Evolutionary conservation across 2,797 vertebrate species (phyloP), one percentile per base, ranked within the genome.

Genomic region (Crenuchus spilurus): DNA sequence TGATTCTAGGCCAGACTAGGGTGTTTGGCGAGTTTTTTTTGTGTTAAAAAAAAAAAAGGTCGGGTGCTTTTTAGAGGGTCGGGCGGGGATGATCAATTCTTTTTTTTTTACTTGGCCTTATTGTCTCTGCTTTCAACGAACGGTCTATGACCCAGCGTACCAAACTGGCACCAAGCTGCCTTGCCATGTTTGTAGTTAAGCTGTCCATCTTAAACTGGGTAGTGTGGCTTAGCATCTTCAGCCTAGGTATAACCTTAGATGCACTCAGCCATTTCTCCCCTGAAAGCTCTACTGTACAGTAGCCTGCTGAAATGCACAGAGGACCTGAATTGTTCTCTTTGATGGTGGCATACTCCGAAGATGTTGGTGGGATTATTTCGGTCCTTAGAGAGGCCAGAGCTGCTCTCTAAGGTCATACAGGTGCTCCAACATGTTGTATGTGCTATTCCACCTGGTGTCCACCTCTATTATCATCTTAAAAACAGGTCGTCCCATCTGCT

Each of bases 391-490:
- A 14, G 11, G 41, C 41, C 41, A 44, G 41, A 44, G 41, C 41
- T 44, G 41, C 41, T 24, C 48, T 51, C 48, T 51, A 13, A 51
- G 48, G 4, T 51, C 5, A 24, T 24, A 51, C 20, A 51, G 48
- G 20, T 13, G 20, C 48, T 51, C 20, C 48, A 51, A 10, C 48
- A 51, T 51, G 48, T 26, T 51, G n/a, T n/a, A n/a, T n/a, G n/a
- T n/a, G n/a, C 18, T 46, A n/a, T 46, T 51, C 48, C 48, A 51
- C 48, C 48, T 51, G 22, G 48, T 51, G 20, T 51, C 48, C 48
- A 51, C 48, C 48, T 51, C 48, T 22, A 24, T 51, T 3, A 51
- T 51, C 48, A 51, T 51, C 18, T 24, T 3, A 51, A 35, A 8
- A 44, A 22, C 48, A 24, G 48, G 2, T 44, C 20, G 7, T 2